A percentile compares a stretch with the other conserved stretches of the same genome.
These are phyloP conservation scores for Dendrolimus pini DNA, from an alignment of 2,888 invertebrate genomes.

Conservation along the genomic window DNA sequence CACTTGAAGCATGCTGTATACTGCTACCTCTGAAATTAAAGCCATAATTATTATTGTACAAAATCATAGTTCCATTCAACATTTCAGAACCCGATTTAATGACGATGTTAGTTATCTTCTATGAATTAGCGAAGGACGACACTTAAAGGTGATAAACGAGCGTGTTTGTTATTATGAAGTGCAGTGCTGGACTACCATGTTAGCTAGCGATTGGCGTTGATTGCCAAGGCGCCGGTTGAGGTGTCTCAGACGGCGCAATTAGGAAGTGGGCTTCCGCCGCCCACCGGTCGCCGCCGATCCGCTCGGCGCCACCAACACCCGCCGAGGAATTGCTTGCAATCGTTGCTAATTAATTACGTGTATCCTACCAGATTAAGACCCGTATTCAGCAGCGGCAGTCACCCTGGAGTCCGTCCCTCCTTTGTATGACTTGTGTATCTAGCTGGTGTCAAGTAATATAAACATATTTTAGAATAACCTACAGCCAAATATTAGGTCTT, in stretches of 20 bases:
- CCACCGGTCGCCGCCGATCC: conserved; percentile 39
- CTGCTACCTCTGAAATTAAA: too few species aligned
- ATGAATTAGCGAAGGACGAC: neutral
- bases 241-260: conserved; percentile 70
- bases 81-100: neutral
- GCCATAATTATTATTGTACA: too few species aligned
- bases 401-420: neutral
- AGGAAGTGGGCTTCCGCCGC: conserved; percentile 75
- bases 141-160: neutral
- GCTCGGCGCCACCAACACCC: conserved; percentile 61
- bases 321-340: conserved; percentile 61
- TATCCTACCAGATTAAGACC: conserved; percentile 25
- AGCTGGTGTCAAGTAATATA: too few species aligned
- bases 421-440: too few species aligned
- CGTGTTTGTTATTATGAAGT: conserved; percentile 20
- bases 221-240: conserved; percentile 72
- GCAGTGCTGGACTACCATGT: conserved; percentile 34
- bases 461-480: too few species aligned
- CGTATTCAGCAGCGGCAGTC: neutral
- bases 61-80: too few species aligned
- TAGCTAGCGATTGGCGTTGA: conserved; percentile 59
- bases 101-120: neutral
- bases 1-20: too few species aligned
- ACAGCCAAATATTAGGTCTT: too few species aligned
- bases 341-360: conserved; percentile 67